A percentile compares a stretch with the other conserved stretches of the same genome.
These are phyloP conservation scores for Sminthurinus aureus DNA, from an alignment of 2,888 invertebrate species.

Conservation along the genomic window DNA sequence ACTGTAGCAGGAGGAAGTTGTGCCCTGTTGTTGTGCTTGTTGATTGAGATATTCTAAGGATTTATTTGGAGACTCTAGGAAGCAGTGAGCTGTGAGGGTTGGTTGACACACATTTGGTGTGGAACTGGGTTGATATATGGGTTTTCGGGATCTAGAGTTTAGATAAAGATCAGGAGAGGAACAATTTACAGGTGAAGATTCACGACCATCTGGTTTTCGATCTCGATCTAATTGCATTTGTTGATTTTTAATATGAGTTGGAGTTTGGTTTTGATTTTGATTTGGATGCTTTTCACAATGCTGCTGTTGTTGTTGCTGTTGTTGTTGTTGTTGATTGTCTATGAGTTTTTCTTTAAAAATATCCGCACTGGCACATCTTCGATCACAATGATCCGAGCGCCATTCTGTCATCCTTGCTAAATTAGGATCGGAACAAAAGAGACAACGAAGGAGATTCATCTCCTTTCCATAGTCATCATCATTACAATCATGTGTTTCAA, in stretches of 20 bases:
- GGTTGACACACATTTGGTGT: conserved; percentile 59
- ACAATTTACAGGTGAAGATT: conserved; percentile 53
- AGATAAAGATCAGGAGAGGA: conserved; percentile 56
- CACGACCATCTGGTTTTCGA: conserved; percentile 55
- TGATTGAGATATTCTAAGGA: conserved; percentile 49
- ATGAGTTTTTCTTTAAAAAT: conserved; percentile 55
- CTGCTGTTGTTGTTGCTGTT: not conserved
- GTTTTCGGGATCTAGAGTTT: conserved; percentile 55
- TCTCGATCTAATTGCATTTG: conserved; percentile 1
- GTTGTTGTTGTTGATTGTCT: conserved; percentile 3
- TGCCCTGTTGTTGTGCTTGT: conserved; percentile 19
- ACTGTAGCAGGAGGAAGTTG: conserved; percentile 31
- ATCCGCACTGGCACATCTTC: conserved; percentile 57
- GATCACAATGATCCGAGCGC: conserved; percentile 38
- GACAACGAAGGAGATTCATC: conserved; percentile 55
- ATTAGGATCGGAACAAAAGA: conserved; percentile 59
- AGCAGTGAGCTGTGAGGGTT: conserved; percentile 59
- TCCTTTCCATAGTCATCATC: conserved; percentile 49
- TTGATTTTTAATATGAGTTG: not conserved
- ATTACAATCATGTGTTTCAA: conserved; percentile 68
- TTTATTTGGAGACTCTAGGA: conserved; percentile 56
- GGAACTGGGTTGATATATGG: conserved; percentile 59
- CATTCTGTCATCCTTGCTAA: conserved; percentile 56
- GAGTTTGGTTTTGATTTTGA: not conserved
- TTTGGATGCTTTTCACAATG: no score